Conservation (phyloP, 1,140 invertebrate genomes). For the Cyclargus thomasi region DNA sequence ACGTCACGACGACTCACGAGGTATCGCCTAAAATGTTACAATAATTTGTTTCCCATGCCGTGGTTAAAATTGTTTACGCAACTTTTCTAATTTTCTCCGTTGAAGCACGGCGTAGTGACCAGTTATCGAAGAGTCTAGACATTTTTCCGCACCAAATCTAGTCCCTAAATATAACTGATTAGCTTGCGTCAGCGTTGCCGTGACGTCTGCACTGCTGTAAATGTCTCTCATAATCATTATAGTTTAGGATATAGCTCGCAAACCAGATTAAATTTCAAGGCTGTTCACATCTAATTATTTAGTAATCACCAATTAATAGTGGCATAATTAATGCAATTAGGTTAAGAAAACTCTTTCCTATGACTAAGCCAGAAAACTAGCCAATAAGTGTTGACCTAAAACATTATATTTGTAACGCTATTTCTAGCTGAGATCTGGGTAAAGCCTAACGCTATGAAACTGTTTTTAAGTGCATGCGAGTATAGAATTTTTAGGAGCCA, state of each 20-base stretch:
- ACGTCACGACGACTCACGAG: no score
- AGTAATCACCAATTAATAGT: not conserved
- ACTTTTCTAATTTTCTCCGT: no score
- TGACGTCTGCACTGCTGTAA: slow-evolving; percentile 6
- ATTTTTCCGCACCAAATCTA: not conserved
- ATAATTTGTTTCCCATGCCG: no score
- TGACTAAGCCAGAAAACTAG: not conserved
- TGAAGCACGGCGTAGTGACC: not conserved
- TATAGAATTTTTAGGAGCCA: not conserved
- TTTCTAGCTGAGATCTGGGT: slow-evolving; percentile 2
- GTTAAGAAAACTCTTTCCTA: slow-evolving; percentile 1
- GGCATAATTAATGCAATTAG: not conserved
- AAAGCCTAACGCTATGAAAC: not conserved
- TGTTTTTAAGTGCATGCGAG: not conserved
- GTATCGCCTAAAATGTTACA: no score
- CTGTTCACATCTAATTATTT: not conserved
- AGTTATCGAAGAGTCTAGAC: not conserved
- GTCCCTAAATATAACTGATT: slow-evolving; percentile 14
- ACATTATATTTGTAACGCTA: not conserved
- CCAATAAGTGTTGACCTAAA: not conserved
- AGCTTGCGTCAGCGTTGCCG: slow-evolving; percentile 6
- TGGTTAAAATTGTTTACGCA: no score
- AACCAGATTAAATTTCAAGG: not conserved
- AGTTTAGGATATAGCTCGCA: not conserved
- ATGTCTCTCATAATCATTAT: slow-evolving; percentile 9